These are phyloP conservation scores for Aphaenogaster floridana DNA, from an alignment of 1,140 invertebrate genomes.

Conservation along the genomic window DNA sequence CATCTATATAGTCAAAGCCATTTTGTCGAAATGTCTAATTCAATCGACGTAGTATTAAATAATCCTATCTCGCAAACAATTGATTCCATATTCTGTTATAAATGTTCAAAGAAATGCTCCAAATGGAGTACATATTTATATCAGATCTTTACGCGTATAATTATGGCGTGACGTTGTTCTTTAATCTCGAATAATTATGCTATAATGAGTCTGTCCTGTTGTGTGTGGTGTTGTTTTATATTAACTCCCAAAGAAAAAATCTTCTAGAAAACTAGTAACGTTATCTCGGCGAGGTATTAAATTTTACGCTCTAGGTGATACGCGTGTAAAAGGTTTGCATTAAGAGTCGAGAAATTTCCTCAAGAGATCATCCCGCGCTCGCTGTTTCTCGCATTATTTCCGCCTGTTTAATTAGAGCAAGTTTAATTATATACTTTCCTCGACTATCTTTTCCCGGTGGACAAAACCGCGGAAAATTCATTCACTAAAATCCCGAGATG, in stretches of 20 bases:
- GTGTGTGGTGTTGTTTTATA: background rate
- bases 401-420: conserved; percentile 24
- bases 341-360: background rate
- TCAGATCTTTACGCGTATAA: background rate
- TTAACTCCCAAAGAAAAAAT: conserved; percentile 20
- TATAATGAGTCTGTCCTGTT: background rate
- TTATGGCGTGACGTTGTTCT: background rate
- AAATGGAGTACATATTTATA: background rate
- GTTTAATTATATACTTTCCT: background rate
- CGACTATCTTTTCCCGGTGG: background rate
- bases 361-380: background rate
- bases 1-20: background rate
- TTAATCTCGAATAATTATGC: conserved; percentile 32
- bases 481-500: conserved; percentile 1
- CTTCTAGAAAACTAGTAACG: background rate
- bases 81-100: background rate
- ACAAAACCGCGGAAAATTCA: conserved; percentile 18
- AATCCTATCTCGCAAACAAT: background rate
- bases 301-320: conserved; percentile 4
- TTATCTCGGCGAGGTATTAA: conserved; percentile 13
- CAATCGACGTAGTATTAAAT: background rate
- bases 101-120: background rate
- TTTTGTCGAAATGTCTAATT: background rate
- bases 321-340: background rate
- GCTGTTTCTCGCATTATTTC: conserved; percentile 23